Evolutionary conservation across 2,888 invertebrate species (phyloP), one percentile per base, ranked within the genome.

Genomic region (Amblyteles armatorius): DNA sequence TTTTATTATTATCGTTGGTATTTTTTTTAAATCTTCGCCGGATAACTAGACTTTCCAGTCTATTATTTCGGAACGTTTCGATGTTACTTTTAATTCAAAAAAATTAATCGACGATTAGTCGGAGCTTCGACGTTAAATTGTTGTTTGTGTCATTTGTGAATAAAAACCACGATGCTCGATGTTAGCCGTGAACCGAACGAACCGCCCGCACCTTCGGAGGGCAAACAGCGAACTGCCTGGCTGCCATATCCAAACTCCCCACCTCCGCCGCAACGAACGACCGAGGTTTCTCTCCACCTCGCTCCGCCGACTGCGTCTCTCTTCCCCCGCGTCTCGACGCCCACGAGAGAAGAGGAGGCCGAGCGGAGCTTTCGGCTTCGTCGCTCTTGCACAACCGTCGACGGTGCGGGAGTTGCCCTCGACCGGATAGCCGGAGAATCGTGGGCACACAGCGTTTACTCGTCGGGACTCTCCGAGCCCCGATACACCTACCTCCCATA

Each of bases 141-240:
- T 60, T 16, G 73, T 50, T 60, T 33, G 73, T 68, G 26, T 78
- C 29, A 40, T 60, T 76, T 57, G 78, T 50, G 79, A 76, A 79
- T 76, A 76, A 72, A 79, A 82, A 71, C 72, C 80, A 73, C 76
- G 78, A 78, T 79, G 65, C 73, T 79, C 73, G 82, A 79, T 69
- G 80, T 79, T 33, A 65, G 85, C 77, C 85, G 83, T 84, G 68
- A 81, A 81, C 87, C 87, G 82, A 88, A 89, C 88, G 82, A 89
- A 88, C 92, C 90, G 91, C 92, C 93, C 93, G 93, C 90, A 92
- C 92, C 92, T 89, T 90, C 89, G 92, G 92, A 92, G 93, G 92
- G 93, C 93, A 92, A 92, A 92, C 92, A 92, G 92, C 93, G 88
- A 91, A 94, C 94, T 94, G 93, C 88, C 90, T 91, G 92, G 92